Conservation (phyloP, 2,113 vertebrate species). For the Bettongia penicillata region DNA sequence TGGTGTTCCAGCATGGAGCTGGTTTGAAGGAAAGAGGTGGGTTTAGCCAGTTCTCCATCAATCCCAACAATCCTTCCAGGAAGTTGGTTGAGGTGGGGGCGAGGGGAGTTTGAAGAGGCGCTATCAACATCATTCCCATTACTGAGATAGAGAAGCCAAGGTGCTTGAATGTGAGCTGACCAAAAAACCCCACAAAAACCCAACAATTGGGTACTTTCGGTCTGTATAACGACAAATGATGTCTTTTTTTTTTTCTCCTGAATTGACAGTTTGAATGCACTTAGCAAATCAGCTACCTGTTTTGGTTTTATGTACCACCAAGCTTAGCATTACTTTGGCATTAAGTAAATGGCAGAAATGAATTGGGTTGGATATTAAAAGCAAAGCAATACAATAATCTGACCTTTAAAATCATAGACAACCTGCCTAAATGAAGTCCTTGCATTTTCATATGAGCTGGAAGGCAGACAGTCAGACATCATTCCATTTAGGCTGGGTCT, state of each 20-base stretch:
- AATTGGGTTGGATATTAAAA: background rate
- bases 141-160: background rate
- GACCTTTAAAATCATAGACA: conserved; percentile 3
- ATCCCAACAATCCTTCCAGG: background rate
- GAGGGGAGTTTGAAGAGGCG: background rate
- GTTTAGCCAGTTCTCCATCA: background rate
- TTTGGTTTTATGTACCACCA: background rate
- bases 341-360: background rate
- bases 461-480: background rate
- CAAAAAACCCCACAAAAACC: background rate
- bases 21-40: background rate
- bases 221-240: background rate
- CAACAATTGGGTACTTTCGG: background rate
- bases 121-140: background rate
- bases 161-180: background rate
- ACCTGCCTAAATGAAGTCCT: background rate
- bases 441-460: background rate
- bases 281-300: background rate
- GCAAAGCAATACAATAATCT: conserved; percentile 1
- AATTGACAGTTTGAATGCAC: background rate
- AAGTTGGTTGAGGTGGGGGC: background rate
- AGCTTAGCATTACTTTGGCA: background rate
- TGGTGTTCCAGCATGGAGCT: background rate
- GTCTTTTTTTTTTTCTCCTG: background rate
- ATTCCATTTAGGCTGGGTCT: background rate